phyloP scores from a whole-genome alignment of 2,888 invertebrate genomes.

The Cremastinae sp. region DNA sequence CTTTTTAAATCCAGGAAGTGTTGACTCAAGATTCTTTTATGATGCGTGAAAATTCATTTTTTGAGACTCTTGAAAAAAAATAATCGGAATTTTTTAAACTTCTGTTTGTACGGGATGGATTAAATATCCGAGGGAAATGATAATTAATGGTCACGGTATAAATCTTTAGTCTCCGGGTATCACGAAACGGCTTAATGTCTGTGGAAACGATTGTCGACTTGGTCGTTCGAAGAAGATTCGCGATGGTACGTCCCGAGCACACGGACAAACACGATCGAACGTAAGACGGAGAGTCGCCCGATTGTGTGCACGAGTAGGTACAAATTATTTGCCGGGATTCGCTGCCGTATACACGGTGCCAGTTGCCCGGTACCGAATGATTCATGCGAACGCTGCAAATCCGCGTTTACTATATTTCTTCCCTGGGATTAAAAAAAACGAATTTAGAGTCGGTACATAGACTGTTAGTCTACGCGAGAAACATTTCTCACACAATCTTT shows the following conservation, averaged over 20 bases:
- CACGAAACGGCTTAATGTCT: conserved; percentile 46
- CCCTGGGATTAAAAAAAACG: conserved; percentile 33
- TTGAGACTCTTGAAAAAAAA: no score
- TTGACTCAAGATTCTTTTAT: no score
- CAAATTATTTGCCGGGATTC: conserved; percentile 53
- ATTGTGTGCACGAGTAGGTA: conserved; percentile 47
- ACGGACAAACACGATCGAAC: neutral
- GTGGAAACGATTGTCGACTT: conserved; percentile 36
- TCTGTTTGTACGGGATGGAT: no score
- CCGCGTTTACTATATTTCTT: conserved; percentile 20
- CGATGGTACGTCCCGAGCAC: conserved; percentile 27
- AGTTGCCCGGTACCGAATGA: conserved; percentile 47
- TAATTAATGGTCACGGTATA: conserved; percentile 50
- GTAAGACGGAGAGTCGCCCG: conserved; percentile 31
- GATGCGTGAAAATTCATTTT: no score
- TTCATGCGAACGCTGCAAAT: conserved; percentile 46
- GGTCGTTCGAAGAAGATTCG: conserved; percentile 25
- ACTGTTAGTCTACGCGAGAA: no score
- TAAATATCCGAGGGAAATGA: conserved; percentile 37
- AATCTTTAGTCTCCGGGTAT: conserved; percentile 25
- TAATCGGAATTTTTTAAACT: no score
- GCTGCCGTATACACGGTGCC: conserved; percentile 31
- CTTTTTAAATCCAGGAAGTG: no score
- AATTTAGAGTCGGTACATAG: neutral
- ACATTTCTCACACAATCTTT: no score